Evolutionary conservation across 2,888 invertebrate genomes (phyloP), one percentile per base, ranked within the genome.

Genomic region (Lobophora halterata): DNA sequence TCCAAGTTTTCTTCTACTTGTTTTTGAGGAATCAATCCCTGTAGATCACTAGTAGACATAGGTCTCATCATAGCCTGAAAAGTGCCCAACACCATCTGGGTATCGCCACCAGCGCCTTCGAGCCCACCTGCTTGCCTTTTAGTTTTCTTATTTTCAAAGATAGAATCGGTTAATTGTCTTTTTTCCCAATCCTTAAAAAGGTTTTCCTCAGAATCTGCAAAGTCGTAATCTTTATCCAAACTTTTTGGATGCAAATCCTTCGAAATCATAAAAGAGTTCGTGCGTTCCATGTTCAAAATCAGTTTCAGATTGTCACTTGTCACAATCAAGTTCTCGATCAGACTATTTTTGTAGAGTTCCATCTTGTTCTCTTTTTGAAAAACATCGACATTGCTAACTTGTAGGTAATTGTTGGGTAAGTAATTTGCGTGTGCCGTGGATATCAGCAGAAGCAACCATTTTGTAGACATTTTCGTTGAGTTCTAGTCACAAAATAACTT

Each of bases 61-160:
- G 71, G 71, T 13, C 64, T 61, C 57, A 69, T 65, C 10, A 70
- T 52, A 5, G 72, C 68, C 50, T 73, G 74, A 34, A 74, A 74
- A 0, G 68, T 71, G 0, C 74, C 72, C 16, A 71, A 30, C 2
- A 72, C 53, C 47, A 73, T 56, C 18, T 70, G 65, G 2, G 61
- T 58, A 1, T 56, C 56, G 4, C 57, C 52, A 19, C 51, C 57
- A 1, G 53, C 55, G 2, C 55, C 53, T 26, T 48, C 55, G 3
- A 33, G 28, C 5, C 28, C 37, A 3, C 34, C 42, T 1, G 48
- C 31, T 42, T 65, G 58, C n/a, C 63, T 52, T 20, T 62, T 64
- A 2, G 16, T 9, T 23, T 26, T 31, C 31, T 16, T 30, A 17
- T 24, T 18, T 12, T 29, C 8, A 8, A 25, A 13, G 32, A 6